These are phyloP conservation scores for Sebastes nivosus DNA, from an alignment of 2,797 vertebrate genomes.

Conservation along the genomic window DNA sequence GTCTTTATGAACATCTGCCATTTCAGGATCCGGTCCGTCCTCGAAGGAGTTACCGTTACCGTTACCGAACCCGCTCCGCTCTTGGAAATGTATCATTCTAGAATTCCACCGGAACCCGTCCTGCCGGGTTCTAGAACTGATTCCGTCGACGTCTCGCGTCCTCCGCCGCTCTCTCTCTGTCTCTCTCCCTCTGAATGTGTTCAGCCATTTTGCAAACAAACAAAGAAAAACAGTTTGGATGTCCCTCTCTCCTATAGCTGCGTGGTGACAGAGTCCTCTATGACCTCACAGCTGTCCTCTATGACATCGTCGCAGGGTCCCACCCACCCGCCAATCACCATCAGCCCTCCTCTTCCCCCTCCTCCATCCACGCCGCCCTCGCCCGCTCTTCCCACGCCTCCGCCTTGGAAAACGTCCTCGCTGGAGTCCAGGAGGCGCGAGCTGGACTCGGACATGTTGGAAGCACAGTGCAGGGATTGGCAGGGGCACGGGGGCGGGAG, in stretches of 20 bases:
- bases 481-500: conserved; percentile 83
- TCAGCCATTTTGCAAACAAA: conserved; percentile 44
- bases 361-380: conserved; percentile 49
- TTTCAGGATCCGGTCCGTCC: neutral
- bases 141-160: neutral
- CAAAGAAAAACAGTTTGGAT: conserved; percentile 39
- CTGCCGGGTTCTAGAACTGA: neutral
- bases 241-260: conserved; percentile 86
- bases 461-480: conserved; percentile 95
- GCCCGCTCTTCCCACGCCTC: conserved; percentile 41
- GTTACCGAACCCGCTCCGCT: neutral
- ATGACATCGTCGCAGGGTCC: conserved; percentile 87
- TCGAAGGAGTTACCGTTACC: neutral
- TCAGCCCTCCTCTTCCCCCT: conserved; percentile 57
- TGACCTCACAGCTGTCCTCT: conserved; percentile 88
- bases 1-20: conserved; percentile 47
- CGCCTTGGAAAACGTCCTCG: conserved; percentile 91
- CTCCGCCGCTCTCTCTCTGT: conserved; percentile 39
- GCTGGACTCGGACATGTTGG: conserved; percentile 95
- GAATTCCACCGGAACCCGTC: neutral
- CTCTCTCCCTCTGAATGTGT: conserved; percentile 28
- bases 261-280: conserved; percentile 94
- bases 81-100: neutral
- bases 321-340: conserved; percentile 84
- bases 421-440: conserved; percentile 94